phyloP scores from a whole-genome alignment of 1,140 invertebrate genomes.

The Diploscapter pachys region DNA sequence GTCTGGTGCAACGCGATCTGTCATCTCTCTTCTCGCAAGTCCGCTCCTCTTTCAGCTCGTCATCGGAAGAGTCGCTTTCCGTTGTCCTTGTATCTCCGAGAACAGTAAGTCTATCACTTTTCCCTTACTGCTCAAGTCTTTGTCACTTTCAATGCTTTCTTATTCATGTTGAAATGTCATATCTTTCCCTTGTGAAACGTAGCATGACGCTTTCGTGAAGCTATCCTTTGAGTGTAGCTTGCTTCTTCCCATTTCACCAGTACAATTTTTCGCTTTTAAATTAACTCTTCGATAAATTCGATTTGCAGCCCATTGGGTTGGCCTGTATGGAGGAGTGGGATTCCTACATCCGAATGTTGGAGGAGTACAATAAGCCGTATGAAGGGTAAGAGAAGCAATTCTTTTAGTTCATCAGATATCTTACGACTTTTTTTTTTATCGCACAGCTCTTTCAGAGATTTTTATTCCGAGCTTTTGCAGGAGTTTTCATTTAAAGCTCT shows the following conservation, averaged over 20 bases:
- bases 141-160: too few species aligned
- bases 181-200: background rate
- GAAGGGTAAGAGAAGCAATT: slow-evolving; percentile 21
- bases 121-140: background rate
- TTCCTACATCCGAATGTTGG: slow-evolving; percentile 50
- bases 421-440: too few species aligned
- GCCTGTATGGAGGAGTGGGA: slow-evolving; percentile 54
- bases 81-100: slow-evolving; percentile 44
- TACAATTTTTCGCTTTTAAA: too few species aligned
- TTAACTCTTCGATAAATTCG: background rate
- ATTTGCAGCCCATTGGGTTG: slow-evolving; percentile 49
- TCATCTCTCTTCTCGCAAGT: slow-evolving; percentile 41
- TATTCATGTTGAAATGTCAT: too few species aligned
- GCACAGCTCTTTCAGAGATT: too few species aligned
- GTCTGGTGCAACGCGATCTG: slow-evolving; percentile 39
- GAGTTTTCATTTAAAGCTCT: background rate
- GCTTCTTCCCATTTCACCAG: slow-evolving; percentile 1
- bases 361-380: slow-evolving; percentile 41
- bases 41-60: slow-evolving; percentile 17
- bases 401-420: background rate
- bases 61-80: slow-evolving; percentile 25
- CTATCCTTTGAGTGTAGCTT: background rate
- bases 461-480: too few species aligned
- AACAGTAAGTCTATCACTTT: slow-evolving; percentile 38
- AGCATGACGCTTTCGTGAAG: background rate